A percentile compares a stretch with the other conserved stretches of the same genome.
Evolutionary conservation across 2,888 invertebrate genomes (phyloP).

Genomic region (Micoletzkya japonica): DNA sequence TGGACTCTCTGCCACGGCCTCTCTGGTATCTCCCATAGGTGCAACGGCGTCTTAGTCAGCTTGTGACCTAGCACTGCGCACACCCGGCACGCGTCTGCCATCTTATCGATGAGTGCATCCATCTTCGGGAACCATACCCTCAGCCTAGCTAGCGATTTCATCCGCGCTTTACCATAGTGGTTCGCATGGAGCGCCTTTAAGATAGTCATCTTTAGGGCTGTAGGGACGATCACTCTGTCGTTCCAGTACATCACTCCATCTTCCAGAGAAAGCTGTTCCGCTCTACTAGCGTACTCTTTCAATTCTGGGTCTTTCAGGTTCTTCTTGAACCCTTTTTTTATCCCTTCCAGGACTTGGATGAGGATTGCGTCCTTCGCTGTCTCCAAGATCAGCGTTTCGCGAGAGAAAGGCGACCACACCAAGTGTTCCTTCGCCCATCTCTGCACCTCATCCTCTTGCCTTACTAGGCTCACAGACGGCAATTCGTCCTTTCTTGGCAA

Average conservation of each 20-base stretch:
- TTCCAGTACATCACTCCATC: background rate
- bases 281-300: background rate
- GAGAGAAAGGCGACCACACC: background rate
- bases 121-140: conserved; percentile 19
- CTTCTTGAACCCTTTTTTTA: background rate
- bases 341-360: background rate
- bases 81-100: conserved; percentile 7
- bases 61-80: conserved; percentile 17
- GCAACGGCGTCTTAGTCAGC: conserved; percentile 16
- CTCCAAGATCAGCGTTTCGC: background rate
- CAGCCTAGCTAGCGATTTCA: conserved; percentile 13
- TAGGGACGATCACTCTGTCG: conserved; percentile 6
- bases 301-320: conserved; percentile 1
- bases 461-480: background rate
- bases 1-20: conserved; percentile 14
- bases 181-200: conserved; percentile 12
- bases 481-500: conserved; percentile 13
- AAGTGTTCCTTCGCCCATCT: background rate
- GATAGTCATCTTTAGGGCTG: background rate
- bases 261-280: background rate
- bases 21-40: conserved; percentile 24
- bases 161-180: conserved; percentile 20
- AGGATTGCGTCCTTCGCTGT: background rate
- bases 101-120: conserved; percentile 6
- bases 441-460: background rate